phyloP scores from a whole-genome alignment of 2,797 vertebrate species.

The Tarsius wallacei region DNA sequence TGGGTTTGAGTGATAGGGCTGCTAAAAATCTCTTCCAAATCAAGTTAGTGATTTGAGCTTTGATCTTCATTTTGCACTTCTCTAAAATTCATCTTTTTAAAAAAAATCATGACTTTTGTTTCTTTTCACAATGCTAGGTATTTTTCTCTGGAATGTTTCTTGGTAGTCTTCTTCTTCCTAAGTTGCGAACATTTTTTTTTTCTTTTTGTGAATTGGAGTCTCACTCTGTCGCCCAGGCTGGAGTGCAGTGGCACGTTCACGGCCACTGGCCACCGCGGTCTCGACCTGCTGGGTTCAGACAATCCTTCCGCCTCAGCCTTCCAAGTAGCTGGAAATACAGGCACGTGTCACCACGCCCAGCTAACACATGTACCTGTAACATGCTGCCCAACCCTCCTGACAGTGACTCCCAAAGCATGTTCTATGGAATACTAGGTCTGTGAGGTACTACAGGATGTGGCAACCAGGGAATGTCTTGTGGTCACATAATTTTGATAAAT shows the following conservation, averaged over 20 bases:
- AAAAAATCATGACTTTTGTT: background rate
- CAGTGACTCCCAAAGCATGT: background rate
- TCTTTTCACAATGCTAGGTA: background rate
- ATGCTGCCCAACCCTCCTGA: background rate
- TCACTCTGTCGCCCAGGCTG: no score
- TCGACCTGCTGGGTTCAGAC: no score
- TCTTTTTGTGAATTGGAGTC: no score
- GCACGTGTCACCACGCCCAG: no score
- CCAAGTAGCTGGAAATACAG: no score
- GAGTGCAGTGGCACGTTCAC: no score
- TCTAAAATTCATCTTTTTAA: background rate
- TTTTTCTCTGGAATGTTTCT: background rate
- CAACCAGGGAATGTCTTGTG: background rate
- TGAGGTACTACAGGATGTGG: background rate
- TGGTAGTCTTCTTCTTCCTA: background rate
- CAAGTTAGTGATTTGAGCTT: background rate
- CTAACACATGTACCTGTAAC: accelerated
- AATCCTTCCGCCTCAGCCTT: no score
- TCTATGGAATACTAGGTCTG: background rate
- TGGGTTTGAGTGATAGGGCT: background rate
- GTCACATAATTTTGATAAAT: background rate
- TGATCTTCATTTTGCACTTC: background rate
- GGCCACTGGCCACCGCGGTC: no score
- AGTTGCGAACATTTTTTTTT: background rate
- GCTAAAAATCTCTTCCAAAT: no score